A percentile compares a stretch with the other conserved stretches of the same genome.
These are phyloP conservation scores for Circaetus gallicus DNA, from an alignment of 2,113 vertebrate species.

Conservation along the genomic window DNA sequence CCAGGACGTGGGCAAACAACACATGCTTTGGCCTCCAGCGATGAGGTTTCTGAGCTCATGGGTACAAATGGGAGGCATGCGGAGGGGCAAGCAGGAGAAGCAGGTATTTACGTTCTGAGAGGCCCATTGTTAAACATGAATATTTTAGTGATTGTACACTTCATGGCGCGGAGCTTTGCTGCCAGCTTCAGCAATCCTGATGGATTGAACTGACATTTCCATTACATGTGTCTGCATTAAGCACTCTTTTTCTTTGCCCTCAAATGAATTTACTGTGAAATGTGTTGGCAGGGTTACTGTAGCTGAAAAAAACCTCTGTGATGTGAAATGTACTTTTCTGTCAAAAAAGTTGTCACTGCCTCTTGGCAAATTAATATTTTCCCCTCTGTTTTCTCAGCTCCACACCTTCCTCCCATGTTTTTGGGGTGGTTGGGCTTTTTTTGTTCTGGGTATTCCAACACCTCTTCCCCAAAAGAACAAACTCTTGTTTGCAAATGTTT, in stretches of 20 bases:
- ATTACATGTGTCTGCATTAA: constrained; percentile 77
- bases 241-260: constrained; percentile 74
- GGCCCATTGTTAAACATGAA: constrained; percentile 18
- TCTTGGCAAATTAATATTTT: constrained; percentile 49
- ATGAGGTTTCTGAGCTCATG: background rate
- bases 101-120: constrained; percentile 8
- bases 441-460: background rate
- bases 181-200: constrained; percentile 67
- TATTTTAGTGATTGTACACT: constrained; percentile 43
- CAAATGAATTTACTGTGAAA: constrained; percentile 77
- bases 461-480: constrained; percentile 8
- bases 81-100: background rate
- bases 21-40: fast-evolving
- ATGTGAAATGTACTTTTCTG: constrained; percentile 64
- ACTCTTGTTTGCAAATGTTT: constrained; percentile 7
- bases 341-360: constrained; percentile 53
- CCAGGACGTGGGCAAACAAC: background rate
- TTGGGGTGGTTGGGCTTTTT: background rate
- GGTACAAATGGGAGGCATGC: background rate
- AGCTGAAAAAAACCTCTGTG: constrained; percentile 45
- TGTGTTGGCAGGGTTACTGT: constrained; percentile 74
- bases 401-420: constrained; percentile 13
- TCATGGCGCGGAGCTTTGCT: constrained; percentile 30
- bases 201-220: constrained; percentile 80
- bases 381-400: constrained; percentile 4